Evolutionary conservation across 2,888 invertebrate species (phyloP), one percentile per base, ranked within the genome.

Genomic region (Troilus luridus): DNA sequence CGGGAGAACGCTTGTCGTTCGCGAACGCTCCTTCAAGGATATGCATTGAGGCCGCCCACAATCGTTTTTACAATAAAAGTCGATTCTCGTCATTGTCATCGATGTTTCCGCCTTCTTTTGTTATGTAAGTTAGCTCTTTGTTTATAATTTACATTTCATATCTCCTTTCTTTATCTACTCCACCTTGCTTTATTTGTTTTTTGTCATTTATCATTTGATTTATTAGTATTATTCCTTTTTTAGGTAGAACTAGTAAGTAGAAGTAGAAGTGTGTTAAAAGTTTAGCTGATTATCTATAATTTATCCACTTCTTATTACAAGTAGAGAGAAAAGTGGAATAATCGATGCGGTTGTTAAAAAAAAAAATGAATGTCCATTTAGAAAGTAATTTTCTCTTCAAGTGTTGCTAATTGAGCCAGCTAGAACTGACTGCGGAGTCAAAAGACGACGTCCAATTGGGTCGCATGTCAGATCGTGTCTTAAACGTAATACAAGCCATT

Each of bases 1-100:
- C 12, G 64, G 10, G n/a, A 11, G n/a, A n/a, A 11, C 9, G 12
- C 17, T 24, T 14, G 72, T 77, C 72, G 72, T 77, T 77, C 72
- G 72, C 72, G 72, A 77, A 7, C 72, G 64, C 17, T 17, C 27
- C 27, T 77, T 77, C 72, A 77, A 77, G 72, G 72, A 11, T 27
- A 77, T 2, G 72, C 27, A 77, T 77, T 77, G 41, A 77, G 72
- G 72, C 19, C 72, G 72, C 72, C 72, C 72, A 77, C 72, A 77
- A 67, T 67, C 67, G 24, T 24, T 67, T 67, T 67, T 67, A 67
- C 67, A 67, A 77, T 77, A 41, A 77, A 41, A 77, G 17, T 77
- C 72, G 72, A 77, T 77, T 77, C 27, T 41, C 27, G 72, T 77
- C 41, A 77, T 77, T 77, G 72, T 77, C 27, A 41, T 7, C 27